Evolutionary conservation across 2,797 vertebrate genomes (phyloP).

Genomic region (Crax fasciolata): DNA sequence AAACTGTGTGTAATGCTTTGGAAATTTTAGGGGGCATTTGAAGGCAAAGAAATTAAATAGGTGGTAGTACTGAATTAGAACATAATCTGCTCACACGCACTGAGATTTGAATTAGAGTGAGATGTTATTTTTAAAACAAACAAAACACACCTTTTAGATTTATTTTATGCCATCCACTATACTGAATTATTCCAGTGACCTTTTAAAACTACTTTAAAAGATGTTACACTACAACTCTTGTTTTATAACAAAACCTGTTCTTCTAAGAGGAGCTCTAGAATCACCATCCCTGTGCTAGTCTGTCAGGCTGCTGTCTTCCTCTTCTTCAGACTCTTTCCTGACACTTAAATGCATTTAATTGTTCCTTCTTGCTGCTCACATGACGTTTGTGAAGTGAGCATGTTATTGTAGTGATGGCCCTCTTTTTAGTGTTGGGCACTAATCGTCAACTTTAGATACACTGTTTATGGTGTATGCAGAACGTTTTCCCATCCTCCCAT

Average conservation of each 20-base stretch:
- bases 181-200: background rate
- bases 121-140: background rate
- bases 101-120: background rate
- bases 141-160: background rate
- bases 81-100: background rate
- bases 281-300: background rate
- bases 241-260: background rate
- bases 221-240: too few relatives aligned
- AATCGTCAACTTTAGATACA: background rate
- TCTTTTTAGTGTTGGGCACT: background rate
- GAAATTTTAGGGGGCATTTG: background rate
- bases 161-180: background rate
- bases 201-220: background rate
- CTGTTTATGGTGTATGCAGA: background rate
- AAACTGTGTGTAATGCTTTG: background rate
- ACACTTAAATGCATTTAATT: background rate
- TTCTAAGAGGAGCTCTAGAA: background rate
- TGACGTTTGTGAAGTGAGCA: background rate
- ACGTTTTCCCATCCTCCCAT: background rate
- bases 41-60: background rate
- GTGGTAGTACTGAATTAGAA: background rate
- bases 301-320: background rate
- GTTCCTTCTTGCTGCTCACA: background rate
- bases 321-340: background rate
- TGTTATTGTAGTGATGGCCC: rapidly evolving